These are phyloP conservation scores for Torymus texanus DNA, from an alignment of 2,888 invertebrate genomes.

Conservation along the genomic window DNA sequence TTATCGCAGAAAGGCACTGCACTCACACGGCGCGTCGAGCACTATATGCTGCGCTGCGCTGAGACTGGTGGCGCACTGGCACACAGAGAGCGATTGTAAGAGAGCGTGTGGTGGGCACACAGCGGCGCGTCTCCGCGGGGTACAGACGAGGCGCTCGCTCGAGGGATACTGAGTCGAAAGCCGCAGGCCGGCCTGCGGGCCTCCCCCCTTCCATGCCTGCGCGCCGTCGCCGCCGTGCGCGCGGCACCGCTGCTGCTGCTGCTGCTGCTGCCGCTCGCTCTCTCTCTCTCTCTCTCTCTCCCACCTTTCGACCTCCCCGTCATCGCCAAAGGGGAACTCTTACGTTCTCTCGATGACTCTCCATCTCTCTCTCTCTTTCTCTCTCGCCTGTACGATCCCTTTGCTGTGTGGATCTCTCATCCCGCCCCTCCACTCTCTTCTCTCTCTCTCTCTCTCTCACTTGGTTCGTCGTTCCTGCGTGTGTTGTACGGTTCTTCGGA, in stretches of 20 bases:
- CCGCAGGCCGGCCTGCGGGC: slow-evolving; percentile 75
- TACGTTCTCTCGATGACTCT: slow-evolving; percentile 49
- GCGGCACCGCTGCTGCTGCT: no score
- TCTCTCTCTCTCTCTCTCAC: slow-evolving; percentile 16
- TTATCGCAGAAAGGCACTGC: no score
- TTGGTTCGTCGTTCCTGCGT: not conserved
- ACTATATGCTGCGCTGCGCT: not conserved
- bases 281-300: slow-evolving; percentile 35
- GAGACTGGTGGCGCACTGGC: not conserved
- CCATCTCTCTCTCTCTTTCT: slow-evolving; percentile 51
- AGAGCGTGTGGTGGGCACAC: slow-evolving; percentile 52
- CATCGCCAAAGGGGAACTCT: slow-evolving; percentile 55
- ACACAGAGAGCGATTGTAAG: slow-evolving; percentile 47
- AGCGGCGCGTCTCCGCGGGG: slow-evolving; percentile 67
- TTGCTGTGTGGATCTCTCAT: not conserved
- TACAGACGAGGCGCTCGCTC: slow-evolving; percentile 76
- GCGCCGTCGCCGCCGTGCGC: no score
- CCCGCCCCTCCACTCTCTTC: not conserved
- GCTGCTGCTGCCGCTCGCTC: not conserved
- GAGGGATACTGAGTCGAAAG: slow-evolving; percentile 74
- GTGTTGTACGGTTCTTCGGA: slow-evolving; percentile 34
- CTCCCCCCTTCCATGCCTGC: slow-evolving; percentile 64
- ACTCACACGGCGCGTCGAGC: not conserved
- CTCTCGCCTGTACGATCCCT: slow-evolving; percentile 6
- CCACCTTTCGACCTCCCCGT: slow-evolving; percentile 54